phyloP scores from a whole-genome alignment of 2,113 vertebrate species.

The Labeo catla region DNA sequence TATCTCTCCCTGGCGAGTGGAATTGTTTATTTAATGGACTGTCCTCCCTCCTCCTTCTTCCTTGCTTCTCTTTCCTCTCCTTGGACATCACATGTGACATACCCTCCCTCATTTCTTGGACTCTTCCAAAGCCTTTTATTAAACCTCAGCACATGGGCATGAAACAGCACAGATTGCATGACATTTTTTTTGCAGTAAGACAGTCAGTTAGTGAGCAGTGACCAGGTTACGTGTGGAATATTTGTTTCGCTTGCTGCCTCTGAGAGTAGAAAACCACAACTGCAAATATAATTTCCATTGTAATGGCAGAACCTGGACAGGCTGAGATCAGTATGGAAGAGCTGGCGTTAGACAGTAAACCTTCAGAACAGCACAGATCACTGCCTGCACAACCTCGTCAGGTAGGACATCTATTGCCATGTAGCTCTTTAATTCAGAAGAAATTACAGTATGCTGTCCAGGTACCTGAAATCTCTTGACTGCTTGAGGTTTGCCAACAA shows the following conservation, averaged over 20 bases:
- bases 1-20: background rate
- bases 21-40: background rate
- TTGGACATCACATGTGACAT: background rate
- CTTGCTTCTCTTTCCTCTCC: background rate
- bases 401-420: background rate
- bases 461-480: background rate
- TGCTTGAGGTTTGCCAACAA: background rate
- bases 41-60: background rate
- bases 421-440: background rate
- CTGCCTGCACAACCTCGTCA: background rate
- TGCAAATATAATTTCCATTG: background rate
- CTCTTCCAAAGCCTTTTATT: background rate
- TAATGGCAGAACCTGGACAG: background rate
- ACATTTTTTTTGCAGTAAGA: background rate
- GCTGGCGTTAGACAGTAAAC: background rate
- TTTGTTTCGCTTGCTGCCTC: background rate
- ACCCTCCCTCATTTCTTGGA: background rate
- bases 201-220: background rate
- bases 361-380: background rate
- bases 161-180: background rate
- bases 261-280: background rate
- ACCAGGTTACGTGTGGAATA: background rate
- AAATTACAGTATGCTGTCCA: background rate
- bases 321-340: slow-evolving; percentile 2
- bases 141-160: background rate